Evolutionary conservation across 2,113 vertebrate species (phyloP).

Genomic region (Regulus satrapa): DNA sequence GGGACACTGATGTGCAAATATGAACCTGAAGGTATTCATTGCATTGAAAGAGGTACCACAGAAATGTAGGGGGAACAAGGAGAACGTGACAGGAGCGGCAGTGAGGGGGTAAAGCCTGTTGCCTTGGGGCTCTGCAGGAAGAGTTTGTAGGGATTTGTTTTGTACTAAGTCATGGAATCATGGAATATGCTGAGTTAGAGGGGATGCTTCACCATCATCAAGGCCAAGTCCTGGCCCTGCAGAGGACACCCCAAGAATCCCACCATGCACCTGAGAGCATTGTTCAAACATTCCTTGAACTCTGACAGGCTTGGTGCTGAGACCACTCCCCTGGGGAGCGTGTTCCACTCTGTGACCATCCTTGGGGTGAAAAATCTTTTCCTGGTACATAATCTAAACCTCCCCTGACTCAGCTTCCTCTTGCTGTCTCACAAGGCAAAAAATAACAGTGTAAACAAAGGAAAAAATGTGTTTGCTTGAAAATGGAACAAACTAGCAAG

Average conservation of each 20-base stretch:
- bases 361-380: background rate
- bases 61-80: background rate
- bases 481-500: background rate
- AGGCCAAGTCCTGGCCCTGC: background rate
- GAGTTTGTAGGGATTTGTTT: background rate
- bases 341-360: background rate
- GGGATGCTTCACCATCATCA: background rate
- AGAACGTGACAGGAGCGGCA: fast-evolving
- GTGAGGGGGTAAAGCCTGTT: fast-evolving
- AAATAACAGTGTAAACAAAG: background rate
- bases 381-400: background rate
- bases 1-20: background rate
- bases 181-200: background rate
- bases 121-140: background rate
- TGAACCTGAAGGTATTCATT: background rate
- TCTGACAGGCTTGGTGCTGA: background rate
- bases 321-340: background rate
- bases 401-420: background rate
- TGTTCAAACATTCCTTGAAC: background rate
- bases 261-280: fast-evolving
- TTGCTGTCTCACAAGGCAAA: background rate
- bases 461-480: background rate
- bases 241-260: background rate
- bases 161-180: background rate
- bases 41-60: background rate